Percentiles rank a stretch among this genome's conserved stretches.
phyloP scores from a whole-genome alignment of 92 coral and sea anemone species.

The Ricordea florida region DNA sequence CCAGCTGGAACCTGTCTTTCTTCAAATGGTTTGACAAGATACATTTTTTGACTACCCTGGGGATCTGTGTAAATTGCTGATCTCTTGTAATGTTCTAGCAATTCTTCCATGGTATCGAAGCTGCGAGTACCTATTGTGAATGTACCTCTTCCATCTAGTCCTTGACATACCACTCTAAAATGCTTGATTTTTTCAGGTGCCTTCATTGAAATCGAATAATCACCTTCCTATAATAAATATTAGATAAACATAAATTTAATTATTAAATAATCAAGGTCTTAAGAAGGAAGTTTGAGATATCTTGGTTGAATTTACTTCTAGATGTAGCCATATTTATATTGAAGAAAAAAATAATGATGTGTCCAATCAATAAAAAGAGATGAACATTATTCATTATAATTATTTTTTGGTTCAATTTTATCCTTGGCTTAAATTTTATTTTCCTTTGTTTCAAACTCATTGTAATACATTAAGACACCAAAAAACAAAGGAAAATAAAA shows the following conservation, averaged over 20 bases:
- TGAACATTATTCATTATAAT: too few species aligned
- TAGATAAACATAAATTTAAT: not conserved
- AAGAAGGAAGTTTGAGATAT: too few species aligned
- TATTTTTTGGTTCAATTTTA: too few species aligned
- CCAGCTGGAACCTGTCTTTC: too few species aligned
- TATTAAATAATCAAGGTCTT: not conserved
- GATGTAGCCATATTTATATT: too few species aligned
- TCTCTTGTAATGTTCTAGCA: constrained; percentile 94
- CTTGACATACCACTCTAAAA: constrained; percentile 76
- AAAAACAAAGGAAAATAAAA: too few species aligned
- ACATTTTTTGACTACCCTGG: constrained; percentile 90
- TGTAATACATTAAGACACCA: too few species aligned
- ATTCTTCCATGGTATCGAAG: constrained; percentile 68
- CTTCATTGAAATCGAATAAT: constrained; percentile 96
- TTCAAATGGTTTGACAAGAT: constrained; percentile 81
- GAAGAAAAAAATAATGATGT: too few species aligned
- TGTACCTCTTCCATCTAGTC: constrained; percentile 42
- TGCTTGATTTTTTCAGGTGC: constrained; percentile 99
- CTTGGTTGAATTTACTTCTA: too few species aligned
- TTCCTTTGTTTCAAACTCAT: too few species aligned
- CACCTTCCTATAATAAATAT: constrained; percentile 74
- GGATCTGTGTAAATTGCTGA: constrained; percentile 89
- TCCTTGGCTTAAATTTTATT: too few species aligned
- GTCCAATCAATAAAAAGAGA: too few species aligned
- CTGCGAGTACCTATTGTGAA: constrained; percentile 91